phyloP scores from a whole-genome alignment of 2,797 vertebrate genomes.

The Champsocephalus esox region DNA sequence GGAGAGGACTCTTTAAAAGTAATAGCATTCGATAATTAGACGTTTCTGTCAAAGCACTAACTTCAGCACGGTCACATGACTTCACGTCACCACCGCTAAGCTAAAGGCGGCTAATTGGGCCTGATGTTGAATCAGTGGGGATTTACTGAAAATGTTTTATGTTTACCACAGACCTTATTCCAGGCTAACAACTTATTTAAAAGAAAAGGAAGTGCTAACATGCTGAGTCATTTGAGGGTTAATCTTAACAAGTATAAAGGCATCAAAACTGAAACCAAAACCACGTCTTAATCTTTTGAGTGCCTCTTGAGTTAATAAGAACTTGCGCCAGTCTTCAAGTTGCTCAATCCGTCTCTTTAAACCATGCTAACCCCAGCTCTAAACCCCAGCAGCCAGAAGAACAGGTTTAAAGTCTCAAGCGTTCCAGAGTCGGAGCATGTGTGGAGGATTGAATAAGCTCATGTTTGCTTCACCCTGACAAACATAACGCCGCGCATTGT shows the following conservation, averaged over 20 bases:
- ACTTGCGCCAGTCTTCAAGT: constrained; percentile 9
- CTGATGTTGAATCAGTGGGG: too few relatives aligned
- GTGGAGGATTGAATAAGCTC: constrained; percentile 22
- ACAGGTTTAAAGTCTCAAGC: constrained; percentile 46
- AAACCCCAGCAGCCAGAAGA: constrained; percentile 37
- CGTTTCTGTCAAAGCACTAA: too few relatives aligned
- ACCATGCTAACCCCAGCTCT: background rate
- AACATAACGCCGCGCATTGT: background rate
- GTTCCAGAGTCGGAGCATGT: constrained; percentile 35
- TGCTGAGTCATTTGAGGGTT: too few relatives aligned
- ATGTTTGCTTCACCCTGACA: constrained; percentile 4
- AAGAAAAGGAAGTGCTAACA: too few relatives aligned
- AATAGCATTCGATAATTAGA: too few relatives aligned
- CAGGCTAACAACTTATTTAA: too few relatives aligned
- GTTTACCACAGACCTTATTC: too few relatives aligned
- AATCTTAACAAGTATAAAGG: background rate
- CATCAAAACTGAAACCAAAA: constrained; percentile 14
- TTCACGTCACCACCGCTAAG: too few relatives aligned
- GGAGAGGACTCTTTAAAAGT: too few relatives aligned
- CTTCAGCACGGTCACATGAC: too few relatives aligned
- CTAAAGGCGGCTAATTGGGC: too few relatives aligned
- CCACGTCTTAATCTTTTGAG: background rate
- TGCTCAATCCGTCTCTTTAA: background rate
- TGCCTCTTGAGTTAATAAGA: background rate
- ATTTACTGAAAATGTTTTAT: too few relatives aligned